Evolutionary conservation across 37 sponge, comb jelly and placozoan species (phyloP).

Genomic region (Petrosia ficiformis): DNA sequence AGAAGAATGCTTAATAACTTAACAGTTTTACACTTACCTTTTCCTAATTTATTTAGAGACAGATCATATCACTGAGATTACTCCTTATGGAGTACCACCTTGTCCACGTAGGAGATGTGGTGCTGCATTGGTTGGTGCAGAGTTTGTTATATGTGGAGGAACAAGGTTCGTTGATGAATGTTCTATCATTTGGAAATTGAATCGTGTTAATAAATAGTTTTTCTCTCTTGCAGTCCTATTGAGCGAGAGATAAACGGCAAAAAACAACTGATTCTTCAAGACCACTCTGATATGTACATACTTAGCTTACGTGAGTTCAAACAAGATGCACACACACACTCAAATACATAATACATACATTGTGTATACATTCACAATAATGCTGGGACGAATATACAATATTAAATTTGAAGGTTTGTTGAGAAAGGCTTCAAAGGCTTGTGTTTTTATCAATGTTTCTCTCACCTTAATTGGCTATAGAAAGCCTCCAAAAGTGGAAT

Average conservation of each 20-base stretch:
- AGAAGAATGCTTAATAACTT: too few relatives aligned
- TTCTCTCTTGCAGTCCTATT: conserved; percentile 21
- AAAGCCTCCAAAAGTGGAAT: too few relatives aligned
- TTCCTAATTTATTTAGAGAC: conserved; percentile 8
- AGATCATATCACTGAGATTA: conserved; percentile 40
- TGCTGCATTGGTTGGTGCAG: conserved; percentile 41
- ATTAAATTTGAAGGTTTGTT: too few relatives aligned
- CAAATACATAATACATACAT: too few relatives aligned
- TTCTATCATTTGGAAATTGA: not conserved
- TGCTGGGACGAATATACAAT: too few relatives aligned
- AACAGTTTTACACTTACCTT: too few relatives aligned
- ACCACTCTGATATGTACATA: conserved; percentile 50
- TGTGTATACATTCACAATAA: too few relatives aligned
- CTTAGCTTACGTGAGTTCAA: conserved; percentile 37
- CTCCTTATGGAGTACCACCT: conserved; percentile 47
- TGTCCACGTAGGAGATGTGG: conserved; percentile 54
- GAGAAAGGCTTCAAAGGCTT: too few relatives aligned
- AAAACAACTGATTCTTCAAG: conserved; percentile 29
- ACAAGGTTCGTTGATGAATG: conserved; percentile 31
- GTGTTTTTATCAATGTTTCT: too few relatives aligned
- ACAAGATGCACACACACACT: too few relatives aligned
- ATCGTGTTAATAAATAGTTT: not conserved
- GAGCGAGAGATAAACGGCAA: conserved; percentile 3
- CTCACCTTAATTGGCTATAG: too few relatives aligned
- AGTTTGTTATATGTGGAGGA: conserved; percentile 61